phyloP scores from a whole-genome alignment of 2,797 vertebrate genomes.

The Diplodus sargus region DNA sequence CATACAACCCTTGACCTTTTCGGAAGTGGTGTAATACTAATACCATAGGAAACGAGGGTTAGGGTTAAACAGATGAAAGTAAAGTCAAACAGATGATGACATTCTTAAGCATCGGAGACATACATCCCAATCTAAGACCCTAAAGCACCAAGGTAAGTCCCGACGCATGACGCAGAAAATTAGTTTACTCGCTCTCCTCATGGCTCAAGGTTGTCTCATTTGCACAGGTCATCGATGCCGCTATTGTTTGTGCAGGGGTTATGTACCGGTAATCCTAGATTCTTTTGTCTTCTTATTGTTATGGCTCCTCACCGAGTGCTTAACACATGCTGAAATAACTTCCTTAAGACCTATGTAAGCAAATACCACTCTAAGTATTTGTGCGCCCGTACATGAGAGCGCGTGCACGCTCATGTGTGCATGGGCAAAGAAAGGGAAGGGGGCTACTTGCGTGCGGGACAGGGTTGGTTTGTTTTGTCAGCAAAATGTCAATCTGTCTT shows the following conservation, averaged over 20 bases:
- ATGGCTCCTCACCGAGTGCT: conserved; percentile 65
- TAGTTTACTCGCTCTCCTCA: conserved; percentile 41
- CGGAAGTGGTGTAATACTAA: conserved; percentile 22
- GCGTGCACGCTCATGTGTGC: neutral
- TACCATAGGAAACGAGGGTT: conserved; percentile 28
- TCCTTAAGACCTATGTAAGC: conserved; percentile 76
- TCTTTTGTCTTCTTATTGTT: conserved; percentile 74
- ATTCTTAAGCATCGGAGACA: conserved; percentile 31
- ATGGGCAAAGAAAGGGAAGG: conserved; percentile 44
- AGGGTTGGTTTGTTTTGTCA: conserved; percentile 80
- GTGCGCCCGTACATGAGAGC: conserved; percentile 40
- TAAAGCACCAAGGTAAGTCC: conserved; percentile 65
- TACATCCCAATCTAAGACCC: conserved; percentile 26
- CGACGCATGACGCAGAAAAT: conserved; percentile 58
- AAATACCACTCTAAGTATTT: conserved; percentile 74
- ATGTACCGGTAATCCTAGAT: conserved; percentile 68
- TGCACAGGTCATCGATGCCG: conserved; percentile 58
- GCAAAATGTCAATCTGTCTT: conserved; percentile 84
- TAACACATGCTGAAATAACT: conserved; percentile 73
- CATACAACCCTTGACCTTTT: conserved; percentile 23
- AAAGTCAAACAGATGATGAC: conserved; percentile 44
- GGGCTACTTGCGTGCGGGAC: conserved; percentile 64
- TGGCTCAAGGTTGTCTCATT: conserved; percentile 74
- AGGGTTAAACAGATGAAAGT: too few species aligned
- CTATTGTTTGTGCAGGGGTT: conserved; percentile 69